Base-by-base conservation (phyloP, 2,888 invertebrate genomes). In the Alentia gelatinosa region DNA sequence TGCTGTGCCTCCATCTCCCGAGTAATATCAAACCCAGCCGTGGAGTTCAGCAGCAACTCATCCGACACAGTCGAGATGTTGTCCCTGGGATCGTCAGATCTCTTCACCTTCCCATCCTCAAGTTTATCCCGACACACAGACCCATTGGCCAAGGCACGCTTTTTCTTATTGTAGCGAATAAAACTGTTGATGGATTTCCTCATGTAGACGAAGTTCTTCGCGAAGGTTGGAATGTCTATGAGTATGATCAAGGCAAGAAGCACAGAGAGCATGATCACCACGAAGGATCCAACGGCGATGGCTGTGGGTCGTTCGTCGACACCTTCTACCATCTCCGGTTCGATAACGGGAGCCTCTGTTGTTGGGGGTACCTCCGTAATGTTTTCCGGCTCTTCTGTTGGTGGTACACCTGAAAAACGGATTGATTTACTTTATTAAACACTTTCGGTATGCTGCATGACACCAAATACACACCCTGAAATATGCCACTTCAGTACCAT, bases 151-250 rank as follows among this genome's bases (percentile, higher is more conserved):
- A 86, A 47, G 47, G 86, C 42, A 42, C 86, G 86, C 26, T 86
- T 86, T 47, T 33, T 26, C 35, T 26, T 42, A 9, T 47, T 33
- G 35, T 86, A 42, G 47, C 42, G 86, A 47, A 47, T 26, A 30
- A 30, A 47, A 47, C 86, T 89, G 4, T 26, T 39, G 9, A 89
- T 35, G 12, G 37, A 74, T 23, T 30, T 37, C 23, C 40, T 89
- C 74, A 74, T 74, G 40, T 74, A 89, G 23, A 74, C 7, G 3
- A 89, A 75, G 75, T 89, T 89, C n/a, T 9, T n/a, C 0, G 30
- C 68, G 74, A 40, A 89, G 35, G 89, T 68, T 0, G 89, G 89
- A n/a, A 89, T 37, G 89, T 89, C 89, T 26, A 89, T 68, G 23
- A 89, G 74, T n/a, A 68, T 12, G 15, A 89, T 30, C 0, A 89